These are phyloP conservation scores for Eretmocerus hayati DNA, from an alignment of 2,888 invertebrate genomes.

Conservation along the genomic window DNA sequence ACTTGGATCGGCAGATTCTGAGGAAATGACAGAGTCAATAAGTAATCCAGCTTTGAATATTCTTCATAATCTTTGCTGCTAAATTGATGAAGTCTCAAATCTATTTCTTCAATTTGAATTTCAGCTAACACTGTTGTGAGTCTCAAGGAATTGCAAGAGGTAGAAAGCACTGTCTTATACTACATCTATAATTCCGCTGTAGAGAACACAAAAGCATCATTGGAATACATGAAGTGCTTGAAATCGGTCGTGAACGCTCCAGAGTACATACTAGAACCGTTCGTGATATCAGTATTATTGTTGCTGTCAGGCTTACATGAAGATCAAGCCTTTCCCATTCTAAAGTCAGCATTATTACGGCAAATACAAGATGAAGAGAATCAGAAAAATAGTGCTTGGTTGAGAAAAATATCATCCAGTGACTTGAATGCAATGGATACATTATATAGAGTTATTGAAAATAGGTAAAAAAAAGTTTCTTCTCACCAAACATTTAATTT, in stretches of 20 bases:
- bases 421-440: slow-evolving; percentile 43
- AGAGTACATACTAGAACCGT: slow-evolving; percentile 57
- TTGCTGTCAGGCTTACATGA: slow-evolving; percentile 50
- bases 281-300: slow-evolving; percentile 56
- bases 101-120: not conserved
- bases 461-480: slow-evolving; percentile 49
- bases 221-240: slow-evolving; percentile 46
- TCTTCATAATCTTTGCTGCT: not conserved
- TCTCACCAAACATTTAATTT: not conserved
- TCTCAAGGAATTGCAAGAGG: slow-evolving; percentile 50
- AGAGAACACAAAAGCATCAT: slow-evolving; percentile 45
- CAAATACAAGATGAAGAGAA: slow-evolving; percentile 48
- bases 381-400: slow-evolving; percentile 52
- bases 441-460: slow-evolving; percentile 47
- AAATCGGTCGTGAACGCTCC: slow-evolving; percentile 53
- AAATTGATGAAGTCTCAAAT: not conserved
- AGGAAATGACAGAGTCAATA: slow-evolving; percentile 31
- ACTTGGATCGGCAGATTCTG: slow-evolving; percentile 10
- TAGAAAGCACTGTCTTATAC: slow-evolving; percentile 57
- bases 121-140: slow-evolving; percentile 16
- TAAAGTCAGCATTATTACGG: slow-evolving; percentile 38
- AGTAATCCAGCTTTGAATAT: slow-evolving; percentile 27
- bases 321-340: slow-evolving; percentile 46
- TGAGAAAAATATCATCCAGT: slow-evolving; percentile 46
- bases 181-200: slow-evolving; percentile 51